These are phyloP conservation scores for Gavialis gangeticus DNA, from an alignment of 2,113 vertebrate species.

Conservation along the genomic window DNA sequence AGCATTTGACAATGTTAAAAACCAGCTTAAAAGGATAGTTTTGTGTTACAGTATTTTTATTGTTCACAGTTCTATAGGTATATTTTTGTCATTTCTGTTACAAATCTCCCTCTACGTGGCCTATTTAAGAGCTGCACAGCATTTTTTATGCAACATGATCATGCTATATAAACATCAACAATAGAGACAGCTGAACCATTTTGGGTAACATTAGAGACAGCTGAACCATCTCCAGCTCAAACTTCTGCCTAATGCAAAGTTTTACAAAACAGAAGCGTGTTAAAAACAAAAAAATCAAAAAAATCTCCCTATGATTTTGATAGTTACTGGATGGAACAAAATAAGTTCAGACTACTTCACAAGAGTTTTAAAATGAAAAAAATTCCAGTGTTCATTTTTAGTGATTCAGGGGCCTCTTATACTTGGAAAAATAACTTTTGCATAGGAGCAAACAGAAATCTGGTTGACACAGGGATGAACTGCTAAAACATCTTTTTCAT, in stretches of 20 bases:
- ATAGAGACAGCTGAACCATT: background rate
- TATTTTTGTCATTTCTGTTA: slow-evolving; percentile 38
- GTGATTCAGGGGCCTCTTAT: no score
- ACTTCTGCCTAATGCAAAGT: background rate
- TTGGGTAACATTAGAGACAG: background rate
- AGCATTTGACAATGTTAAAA: background rate
- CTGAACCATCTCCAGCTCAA: background rate
- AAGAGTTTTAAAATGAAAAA: no score
- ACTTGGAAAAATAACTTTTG: no score
- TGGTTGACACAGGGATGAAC: accelerated
- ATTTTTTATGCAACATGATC: background rate
- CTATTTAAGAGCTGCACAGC: background rate
- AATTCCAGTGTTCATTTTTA: no score
- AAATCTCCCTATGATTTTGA: background rate
- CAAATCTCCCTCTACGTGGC: background rate
- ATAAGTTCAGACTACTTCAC: background rate
- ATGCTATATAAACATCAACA: no score
- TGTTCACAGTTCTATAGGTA: background rate
- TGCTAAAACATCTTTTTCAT: background rate
- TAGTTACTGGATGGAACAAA: background rate
- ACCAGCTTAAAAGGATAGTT: background rate
- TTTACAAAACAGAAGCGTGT: background rate
- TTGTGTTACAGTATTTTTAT: slow-evolving; percentile 22
- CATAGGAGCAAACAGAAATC: background rate
- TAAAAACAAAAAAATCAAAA: background rate